Percentiles rank a stretch among this genome's conserved stretches.
phyloP scores from a whole-genome alignment of 2,113 vertebrate species.

The Phylloscopus trochiloides region DNA sequence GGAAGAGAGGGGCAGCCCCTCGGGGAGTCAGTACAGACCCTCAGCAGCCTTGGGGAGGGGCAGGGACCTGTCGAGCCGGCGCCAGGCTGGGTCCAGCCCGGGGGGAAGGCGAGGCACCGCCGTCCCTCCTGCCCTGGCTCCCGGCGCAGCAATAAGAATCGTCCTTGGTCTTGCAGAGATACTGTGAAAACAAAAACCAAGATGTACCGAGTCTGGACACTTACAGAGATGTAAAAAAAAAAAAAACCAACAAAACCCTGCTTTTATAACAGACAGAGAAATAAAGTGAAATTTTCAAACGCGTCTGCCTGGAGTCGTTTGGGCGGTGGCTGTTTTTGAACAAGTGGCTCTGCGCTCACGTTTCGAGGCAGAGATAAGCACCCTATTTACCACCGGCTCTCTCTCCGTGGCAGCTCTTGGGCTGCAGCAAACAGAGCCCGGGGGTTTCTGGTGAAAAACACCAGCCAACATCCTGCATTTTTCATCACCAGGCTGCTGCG shows the following conservation, averaged over 20 bases:
- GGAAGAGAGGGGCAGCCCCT: neutral
- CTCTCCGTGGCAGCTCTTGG: neutral
- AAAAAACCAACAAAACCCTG: neutral
- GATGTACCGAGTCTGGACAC: slow-evolving; percentile 61
- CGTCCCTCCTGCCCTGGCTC: neutral
- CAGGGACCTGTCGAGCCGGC: neutral
- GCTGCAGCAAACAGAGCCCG: neutral
- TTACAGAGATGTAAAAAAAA: slow-evolving; percentile 55
- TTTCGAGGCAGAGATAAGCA: neutral
- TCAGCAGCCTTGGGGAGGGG: neutral
- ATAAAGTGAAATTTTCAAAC: slow-evolving; percentile 77
- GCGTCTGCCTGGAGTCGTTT: slow-evolving; percentile 9
- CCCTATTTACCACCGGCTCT: accelerated
- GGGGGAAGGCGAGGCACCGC: neutral
- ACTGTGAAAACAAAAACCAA: slow-evolving; percentile 72
- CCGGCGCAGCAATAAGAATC: slow-evolving; percentile 69
- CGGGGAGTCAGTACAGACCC: accelerated
- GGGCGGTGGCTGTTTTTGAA: slow-evolving; percentile 2
- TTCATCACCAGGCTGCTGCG: neutral
- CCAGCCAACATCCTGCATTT: neutral
- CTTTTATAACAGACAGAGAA: slow-evolving; percentile 73
- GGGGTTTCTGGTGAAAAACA: neutral
- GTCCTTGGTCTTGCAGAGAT: slow-evolving; percentile 59
- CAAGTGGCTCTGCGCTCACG: neutral
- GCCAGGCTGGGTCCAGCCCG: neutral